These are phyloP conservation scores for Aphelenchoides fujianensis DNA, from an alignment of 1,140 invertebrate genomes.

Conservation along the genomic window DNA sequence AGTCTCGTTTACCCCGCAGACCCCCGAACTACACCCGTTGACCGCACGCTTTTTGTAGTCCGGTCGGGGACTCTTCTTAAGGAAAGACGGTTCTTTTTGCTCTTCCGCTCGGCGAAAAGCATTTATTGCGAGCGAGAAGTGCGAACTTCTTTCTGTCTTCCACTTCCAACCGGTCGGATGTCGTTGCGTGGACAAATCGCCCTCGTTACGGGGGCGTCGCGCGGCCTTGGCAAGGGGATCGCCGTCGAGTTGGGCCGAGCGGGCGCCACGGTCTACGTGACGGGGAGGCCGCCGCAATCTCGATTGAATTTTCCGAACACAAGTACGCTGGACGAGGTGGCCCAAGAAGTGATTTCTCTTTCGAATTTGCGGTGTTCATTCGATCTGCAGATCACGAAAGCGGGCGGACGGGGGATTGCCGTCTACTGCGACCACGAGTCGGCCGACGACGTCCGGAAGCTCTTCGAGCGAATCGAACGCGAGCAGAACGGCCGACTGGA, in stretches of 20 bases:
- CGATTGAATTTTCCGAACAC: constrained; percentile 10
- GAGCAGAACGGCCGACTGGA: constrained; percentile 64
- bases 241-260: constrained; percentile 20
- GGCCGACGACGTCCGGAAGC: constrained; percentile 57
- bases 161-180: constrained; percentile 5
- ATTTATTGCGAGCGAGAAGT: too few species aligned
- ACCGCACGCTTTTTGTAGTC: too few species aligned
- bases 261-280: constrained; percentile 56
- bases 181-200: constrained; percentile 57
- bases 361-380: constrained; percentile 11
- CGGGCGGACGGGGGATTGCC: constrained; percentile 62
- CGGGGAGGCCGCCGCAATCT: constrained; percentile 47
- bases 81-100: background rate
- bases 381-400: constrained; percentile 41
- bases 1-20: too few species aligned
- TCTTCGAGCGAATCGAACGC: constrained; percentile 63
- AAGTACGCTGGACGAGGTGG: constrained; percentile 14
- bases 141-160: too few species aligned
- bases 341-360: constrained; percentile 20
- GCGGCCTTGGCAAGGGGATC: constrained; percentile 45
- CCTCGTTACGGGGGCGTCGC: constrained; percentile 63
- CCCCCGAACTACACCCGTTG: too few species aligned
- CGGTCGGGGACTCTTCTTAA: too few species aligned
- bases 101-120: too few species aligned
- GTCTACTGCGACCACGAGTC: constrained; percentile 64